Conservation (phyloP, 2,797 vertebrate genomes). For the Sphenodon punctatus region DNA sequence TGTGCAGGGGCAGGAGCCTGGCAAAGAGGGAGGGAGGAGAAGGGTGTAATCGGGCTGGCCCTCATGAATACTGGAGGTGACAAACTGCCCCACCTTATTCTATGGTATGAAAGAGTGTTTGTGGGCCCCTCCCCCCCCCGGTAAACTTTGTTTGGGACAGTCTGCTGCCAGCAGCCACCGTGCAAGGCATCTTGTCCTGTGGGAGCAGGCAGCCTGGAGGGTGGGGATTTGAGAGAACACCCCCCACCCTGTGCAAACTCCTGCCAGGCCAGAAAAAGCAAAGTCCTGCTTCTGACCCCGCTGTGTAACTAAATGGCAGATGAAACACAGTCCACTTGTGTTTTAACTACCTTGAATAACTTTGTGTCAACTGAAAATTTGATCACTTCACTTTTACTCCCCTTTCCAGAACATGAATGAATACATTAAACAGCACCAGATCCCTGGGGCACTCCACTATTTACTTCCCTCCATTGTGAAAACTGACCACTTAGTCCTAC, state of each 20-base stretch:
- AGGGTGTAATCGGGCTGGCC: constrained; percentile 36
- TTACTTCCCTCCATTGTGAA: too few species aligned
- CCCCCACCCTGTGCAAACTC: not conserved
- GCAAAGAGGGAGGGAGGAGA: not conserved
- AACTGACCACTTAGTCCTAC: too few species aligned
- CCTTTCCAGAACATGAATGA: too few species aligned
- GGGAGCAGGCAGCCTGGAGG: not conserved
- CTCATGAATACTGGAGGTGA: constrained; percentile 74
- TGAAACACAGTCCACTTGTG: too few species aligned
- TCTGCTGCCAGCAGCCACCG: constrained; percentile 13
- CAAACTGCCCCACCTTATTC: constrained; percentile 51
- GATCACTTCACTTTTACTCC: too few species aligned
- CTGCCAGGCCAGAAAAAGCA: not conserved
- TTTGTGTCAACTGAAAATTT: too few species aligned
- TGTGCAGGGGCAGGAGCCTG: not conserved
- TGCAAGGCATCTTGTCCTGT: not conserved
- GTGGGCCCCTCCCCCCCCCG: too few species aligned
- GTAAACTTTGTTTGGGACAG: constrained; percentile 66
- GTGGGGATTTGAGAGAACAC: constrained; percentile 42
- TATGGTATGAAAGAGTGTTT: constrained; percentile 47
- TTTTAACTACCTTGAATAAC: too few species aligned
- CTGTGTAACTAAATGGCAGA: too few species aligned
- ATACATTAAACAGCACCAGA: too few species aligned
- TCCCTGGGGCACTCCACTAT: too few species aligned
- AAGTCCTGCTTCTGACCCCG: not conserved